Evolutionary conservation across 2,113 vertebrate species (phyloP), one percentile per base, ranked within the genome.

Genomic region (Heterotis niloticus): DNA sequence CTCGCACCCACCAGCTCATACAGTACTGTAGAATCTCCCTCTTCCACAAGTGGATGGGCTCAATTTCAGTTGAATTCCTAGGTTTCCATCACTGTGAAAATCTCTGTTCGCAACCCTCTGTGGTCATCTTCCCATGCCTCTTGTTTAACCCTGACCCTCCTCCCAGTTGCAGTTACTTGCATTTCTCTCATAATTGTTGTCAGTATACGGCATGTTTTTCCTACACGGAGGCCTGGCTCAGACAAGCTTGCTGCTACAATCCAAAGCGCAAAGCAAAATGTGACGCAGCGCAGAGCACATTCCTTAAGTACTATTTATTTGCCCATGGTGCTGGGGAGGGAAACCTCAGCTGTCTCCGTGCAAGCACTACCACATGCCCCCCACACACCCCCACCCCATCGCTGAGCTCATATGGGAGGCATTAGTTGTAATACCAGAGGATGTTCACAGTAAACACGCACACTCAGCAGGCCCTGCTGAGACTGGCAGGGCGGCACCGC

Each of bases 321-420:
- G 13, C 3, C 59, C 1, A 24, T 54, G 11, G 52, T n/a, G 51
- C 14, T 59, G 1, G 24, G 16, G 54, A 26, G 71, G 24, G 51
- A 74, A 59, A 59, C 71, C 24, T 24, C 23, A 57, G 14, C 23
- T 20, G n/a, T 23, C 1, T 54, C 71, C n/a, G 17, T 10, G 56
- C 14, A 11, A 57, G 14, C 34, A 54, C n/a, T 57, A n/a, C 5
- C 54, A 26, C 56, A 12, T 3, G 10, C 54, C 18, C 4, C 26
- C 5, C 16, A 23, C 71, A 28, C 51, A 1, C 26, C 5, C 16
- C 71, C 71, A 28, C 51, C 71, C 54, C 7, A 10, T 54, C 57
- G 52, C 54, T 59, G 54, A 74, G 7, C 54, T 74, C 71, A 24
- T 74, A 54, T 74, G 54, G 71, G 71, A 28, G 71, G 14, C 71